phyloP scores from a whole-genome alignment of 2,113 vertebrate species.

The Trogon melanurus region DNA sequence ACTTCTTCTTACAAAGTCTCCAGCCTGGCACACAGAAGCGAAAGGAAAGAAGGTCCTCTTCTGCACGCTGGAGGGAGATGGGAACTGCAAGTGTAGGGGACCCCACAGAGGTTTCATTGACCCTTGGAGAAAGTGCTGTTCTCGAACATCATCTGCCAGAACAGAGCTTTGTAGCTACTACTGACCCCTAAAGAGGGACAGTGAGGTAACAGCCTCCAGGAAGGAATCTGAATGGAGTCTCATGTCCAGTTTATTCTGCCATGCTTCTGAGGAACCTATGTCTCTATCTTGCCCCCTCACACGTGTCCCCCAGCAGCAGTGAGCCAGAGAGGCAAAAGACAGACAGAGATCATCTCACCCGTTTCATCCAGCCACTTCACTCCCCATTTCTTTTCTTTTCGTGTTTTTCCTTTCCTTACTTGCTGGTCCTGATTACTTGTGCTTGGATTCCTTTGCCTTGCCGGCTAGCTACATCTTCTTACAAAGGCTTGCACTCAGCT shows the following conservation, averaged over 20 bases:
- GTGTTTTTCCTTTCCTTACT: neutral
- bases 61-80: neutral
- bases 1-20: neutral
- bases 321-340: neutral
- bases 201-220: neutral
- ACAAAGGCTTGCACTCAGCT: neutral
- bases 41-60: neutral
- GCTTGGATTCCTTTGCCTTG: neutral
- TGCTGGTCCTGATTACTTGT: neutral
- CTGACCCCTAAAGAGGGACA: neutral
- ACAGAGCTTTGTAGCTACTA: neutral
- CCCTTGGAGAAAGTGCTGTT: neutral
- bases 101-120: neutral
- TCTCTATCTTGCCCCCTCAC: neutral
- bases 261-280: neutral
- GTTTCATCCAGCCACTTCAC: neutral
- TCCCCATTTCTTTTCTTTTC: neutral
- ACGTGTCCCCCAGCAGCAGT: neutral
- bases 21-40: accelerated
- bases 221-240: neutral
- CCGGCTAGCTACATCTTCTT: neutral
- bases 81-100: neutral
- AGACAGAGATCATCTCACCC: neutral
- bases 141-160: neutral
- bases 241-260: neutral